Conservation (phyloP, 2,888 invertebrate species). For the Anoplius nigerrimus region DNA sequence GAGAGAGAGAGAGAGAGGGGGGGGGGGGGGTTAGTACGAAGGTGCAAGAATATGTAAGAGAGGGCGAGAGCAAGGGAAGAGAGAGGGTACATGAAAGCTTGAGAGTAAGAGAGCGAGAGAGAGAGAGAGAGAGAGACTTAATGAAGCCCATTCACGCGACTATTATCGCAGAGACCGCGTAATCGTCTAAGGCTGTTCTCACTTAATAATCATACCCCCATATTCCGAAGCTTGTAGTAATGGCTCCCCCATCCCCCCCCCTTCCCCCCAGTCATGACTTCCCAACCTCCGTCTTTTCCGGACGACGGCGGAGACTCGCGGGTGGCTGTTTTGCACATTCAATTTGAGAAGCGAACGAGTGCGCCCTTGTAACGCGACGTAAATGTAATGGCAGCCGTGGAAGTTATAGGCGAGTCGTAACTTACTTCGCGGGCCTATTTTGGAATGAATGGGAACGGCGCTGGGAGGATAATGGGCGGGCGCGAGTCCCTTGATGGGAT, state of each 20-base stretch:
- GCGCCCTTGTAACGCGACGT: conserved; percentile 14
- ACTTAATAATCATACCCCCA: conserved; percentile 71
- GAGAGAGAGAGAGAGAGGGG: neutral
- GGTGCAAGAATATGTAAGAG: too few relatives aligned
- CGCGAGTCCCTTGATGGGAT: neutral
- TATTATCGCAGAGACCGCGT: conserved; percentile 69
- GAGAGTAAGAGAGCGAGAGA: conserved; percentile 7
- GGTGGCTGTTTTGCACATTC: conserved; percentile 51
- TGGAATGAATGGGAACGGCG: neutral
- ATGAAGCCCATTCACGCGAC: conserved; percentile 73
- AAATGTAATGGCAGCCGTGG: conserved; percentile 24
- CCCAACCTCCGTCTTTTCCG: conserved; percentile 35
- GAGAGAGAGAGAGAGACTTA: conserved; percentile 62
- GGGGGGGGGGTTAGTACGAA: too few relatives aligned
- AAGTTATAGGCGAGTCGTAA: conserved; percentile 33
- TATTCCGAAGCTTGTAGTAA: conserved; percentile 62
- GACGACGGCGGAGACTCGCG: conserved; percentile 31
- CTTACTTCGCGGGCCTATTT: conserved; percentile 28
- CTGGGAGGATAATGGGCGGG: neutral
- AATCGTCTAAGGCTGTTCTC: conserved; percentile 70
- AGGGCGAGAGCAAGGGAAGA: too few relatives aligned
- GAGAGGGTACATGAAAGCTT: neutral
- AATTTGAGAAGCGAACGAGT: conserved; percentile 42
- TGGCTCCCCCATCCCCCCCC: conserved; percentile 48
- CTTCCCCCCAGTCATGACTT: conserved; percentile 33